Evolutionary conservation across 2,797 vertebrate species (phyloP).

Genomic region (Poeciliopsis paucimaculata): DNA sequence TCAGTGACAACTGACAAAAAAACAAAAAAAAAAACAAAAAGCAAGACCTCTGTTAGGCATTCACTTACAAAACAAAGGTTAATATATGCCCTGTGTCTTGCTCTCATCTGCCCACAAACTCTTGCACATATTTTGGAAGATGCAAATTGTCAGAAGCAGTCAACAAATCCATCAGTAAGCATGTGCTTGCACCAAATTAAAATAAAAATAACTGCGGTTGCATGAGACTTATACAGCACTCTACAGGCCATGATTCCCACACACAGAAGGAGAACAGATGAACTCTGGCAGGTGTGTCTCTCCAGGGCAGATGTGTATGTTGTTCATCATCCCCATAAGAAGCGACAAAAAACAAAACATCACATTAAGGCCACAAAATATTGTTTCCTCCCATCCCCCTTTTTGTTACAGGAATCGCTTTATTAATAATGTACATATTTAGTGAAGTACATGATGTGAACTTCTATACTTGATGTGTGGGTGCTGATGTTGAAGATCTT

Average conservation of each 20-base stretch:
- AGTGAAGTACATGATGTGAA: constrained; percentile 33
- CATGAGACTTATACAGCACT: not conserved
- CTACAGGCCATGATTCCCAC: not conserved
- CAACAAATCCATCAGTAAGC: constrained; percentile 11
- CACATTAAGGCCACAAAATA: not conserved
- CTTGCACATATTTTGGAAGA: constrained; percentile 46
- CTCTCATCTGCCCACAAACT: constrained; percentile 44
- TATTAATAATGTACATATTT: not conserved
- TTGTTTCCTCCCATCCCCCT: not conserved
- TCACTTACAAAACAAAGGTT: not conserved
- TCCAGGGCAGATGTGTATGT: constrained; percentile 3
- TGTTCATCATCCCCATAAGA: constrained; percentile 27
- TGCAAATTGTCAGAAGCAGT: constrained; percentile 44
- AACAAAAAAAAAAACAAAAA: not conserved
- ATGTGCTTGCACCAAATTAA: not conserved
- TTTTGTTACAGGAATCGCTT: not conserved
- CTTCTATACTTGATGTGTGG: constrained; percentile 45
- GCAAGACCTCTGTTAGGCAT: constrained; percentile 6
- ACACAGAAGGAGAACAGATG: constrained; percentile 29
- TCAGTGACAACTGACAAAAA: not conserved
- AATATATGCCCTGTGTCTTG: constrained; percentile 21
- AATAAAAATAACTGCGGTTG: constrained; percentile 6
- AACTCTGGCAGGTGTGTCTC: constrained; percentile 50
- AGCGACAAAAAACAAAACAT: not conserved
- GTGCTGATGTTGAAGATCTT: constrained; percentile 38